Percentiles rank a stretch among this genome's conserved stretches.
These are phyloP conservation scores for Zelostemma sp. DNA, from an alignment of 1,140 invertebrate species.

Conservation along the genomic window DNA sequence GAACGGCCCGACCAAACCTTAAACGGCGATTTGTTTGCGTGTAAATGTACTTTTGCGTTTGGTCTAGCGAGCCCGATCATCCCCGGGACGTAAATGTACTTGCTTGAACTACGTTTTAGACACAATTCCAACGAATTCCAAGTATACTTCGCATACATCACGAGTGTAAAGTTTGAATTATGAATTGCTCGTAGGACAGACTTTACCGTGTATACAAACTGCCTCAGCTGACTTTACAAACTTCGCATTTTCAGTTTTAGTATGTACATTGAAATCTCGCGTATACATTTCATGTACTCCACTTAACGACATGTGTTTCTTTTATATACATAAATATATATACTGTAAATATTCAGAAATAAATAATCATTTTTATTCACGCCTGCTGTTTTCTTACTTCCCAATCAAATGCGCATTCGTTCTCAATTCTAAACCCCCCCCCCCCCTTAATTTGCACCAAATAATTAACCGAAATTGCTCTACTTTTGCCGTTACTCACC, in stretches of 20 bases:
- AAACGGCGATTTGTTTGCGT: neutral
- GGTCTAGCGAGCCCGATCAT: neutral
- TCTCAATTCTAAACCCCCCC: no score
- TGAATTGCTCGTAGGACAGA: conserved; percentile 22
- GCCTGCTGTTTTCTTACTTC: neutral
- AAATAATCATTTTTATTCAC: conserved; percentile 67
- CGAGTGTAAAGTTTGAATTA: conserved; percentile 31
- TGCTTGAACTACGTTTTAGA: conserved; percentile 24
- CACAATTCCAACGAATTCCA: conserved; percentile 16
- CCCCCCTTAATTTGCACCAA: no score
- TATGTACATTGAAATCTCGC: conserved; percentile 23
- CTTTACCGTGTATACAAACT: conserved; percentile 30
- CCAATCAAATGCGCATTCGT: no score
- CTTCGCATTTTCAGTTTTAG: conserved; percentile 25
- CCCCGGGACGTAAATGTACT: conserved; percentile 25
- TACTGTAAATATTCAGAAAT: conserved; percentile 67
- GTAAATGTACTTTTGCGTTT: conserved; percentile 10
- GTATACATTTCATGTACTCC: conserved; percentile 30
- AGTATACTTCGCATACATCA: conserved; percentile 8
- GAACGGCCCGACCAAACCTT: conserved; percentile 20
- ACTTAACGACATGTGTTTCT: conserved; percentile 52
- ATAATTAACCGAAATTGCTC: no score
- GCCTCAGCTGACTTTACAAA: conserved; percentile 30
- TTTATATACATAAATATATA: conserved; percentile 36
- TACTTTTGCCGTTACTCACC: conserved; percentile 38